Evolutionary conservation across 2,888 invertebrate species (phyloP), one percentile per base, ranked within the genome.

Genomic region (Acronicta alni): DNA sequence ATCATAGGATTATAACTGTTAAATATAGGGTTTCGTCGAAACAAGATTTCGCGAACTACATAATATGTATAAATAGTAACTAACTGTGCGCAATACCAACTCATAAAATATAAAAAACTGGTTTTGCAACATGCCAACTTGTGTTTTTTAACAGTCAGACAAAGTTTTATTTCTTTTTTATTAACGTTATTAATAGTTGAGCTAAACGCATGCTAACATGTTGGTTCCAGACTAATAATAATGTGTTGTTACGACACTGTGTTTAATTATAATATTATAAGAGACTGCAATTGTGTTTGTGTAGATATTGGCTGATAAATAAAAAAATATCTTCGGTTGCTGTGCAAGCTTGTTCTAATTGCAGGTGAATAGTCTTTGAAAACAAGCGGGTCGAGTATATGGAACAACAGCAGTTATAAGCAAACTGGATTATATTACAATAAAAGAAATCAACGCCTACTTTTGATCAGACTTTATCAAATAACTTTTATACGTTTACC

Each of bases 121-220:
- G 85, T 84, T 81, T 80, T 66, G 75, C 77, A 79, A 82, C 80
- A 81, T 80, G 74, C 80, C 75, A 70, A 70, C 61, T 69, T 55
- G 38, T 74, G 69, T 71, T 72, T 79, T 79, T 75, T 68, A 72
- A 67, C 72, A 73, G 62, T 63, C 76, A 67, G 68, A 62, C 69
- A 67, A 64, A 70, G 66, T 72, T 72, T 72, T 77, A 71, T 75
- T 70, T 73, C 62, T 75, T 74, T 71, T 75, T 71, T 73, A 69
- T 72, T 43, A 63, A 44, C 32, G 65, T 75, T 75, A 71, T 80
- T 73, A 80, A 78, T 80, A 75, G 69, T 55, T 57, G 60, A 53
- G 57, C 63, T 75, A 77, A 77, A 77, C 63, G 54, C 72, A 56
- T 59, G 54, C 61, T 64, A 63, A 62, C 58, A 55, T 66, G 20